These are phyloP conservation scores for Eucidaris tribuloides DNA, from an alignment of 35 echinoderm and acorn worm species.

Conservation along the genomic window DNA sequence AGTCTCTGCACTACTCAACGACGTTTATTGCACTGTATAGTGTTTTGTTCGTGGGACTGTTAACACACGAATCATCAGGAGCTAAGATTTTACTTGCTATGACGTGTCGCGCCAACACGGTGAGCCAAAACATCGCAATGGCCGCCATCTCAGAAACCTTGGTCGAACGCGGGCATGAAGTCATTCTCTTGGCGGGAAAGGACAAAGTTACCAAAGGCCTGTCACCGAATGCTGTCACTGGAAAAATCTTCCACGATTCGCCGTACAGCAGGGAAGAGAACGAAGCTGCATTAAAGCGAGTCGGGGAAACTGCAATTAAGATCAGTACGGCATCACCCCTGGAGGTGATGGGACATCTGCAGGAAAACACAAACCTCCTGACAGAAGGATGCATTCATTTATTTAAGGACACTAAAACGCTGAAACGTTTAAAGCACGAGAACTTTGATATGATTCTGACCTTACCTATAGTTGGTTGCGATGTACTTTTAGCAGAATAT, in stretches of 20 bases:
- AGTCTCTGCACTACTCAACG: too few species aligned
- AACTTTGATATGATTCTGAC: conserved; percentile 27
- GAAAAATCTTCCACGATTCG: background rate
- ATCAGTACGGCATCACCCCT: too few species aligned
- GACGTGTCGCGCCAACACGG: background rate
- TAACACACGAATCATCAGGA: too few species aligned
- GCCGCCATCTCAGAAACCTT: background rate
- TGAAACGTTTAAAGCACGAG: background rate
- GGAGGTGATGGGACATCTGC: too few species aligned
- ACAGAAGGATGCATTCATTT: background rate
- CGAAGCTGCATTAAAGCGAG: too few species aligned
- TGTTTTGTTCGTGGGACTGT: too few species aligned
- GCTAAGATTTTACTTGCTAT: background rate
- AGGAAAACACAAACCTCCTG: too few species aligned
- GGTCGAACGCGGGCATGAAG: background rate
- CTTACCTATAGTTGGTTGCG: background rate
- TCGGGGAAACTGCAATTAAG: too few species aligned
- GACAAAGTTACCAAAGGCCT: background rate
- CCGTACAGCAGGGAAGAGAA: background rate
- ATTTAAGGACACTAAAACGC: background rate
- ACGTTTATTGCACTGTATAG: too few species aligned
- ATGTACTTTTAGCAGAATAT: background rate
- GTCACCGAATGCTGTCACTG: background rate
- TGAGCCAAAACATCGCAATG: background rate
- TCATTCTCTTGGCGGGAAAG: background rate